Evolutionary conservation across 2,888 invertebrate genomes (phyloP).

Genomic region (Drosophila multiciliata): DNA sequence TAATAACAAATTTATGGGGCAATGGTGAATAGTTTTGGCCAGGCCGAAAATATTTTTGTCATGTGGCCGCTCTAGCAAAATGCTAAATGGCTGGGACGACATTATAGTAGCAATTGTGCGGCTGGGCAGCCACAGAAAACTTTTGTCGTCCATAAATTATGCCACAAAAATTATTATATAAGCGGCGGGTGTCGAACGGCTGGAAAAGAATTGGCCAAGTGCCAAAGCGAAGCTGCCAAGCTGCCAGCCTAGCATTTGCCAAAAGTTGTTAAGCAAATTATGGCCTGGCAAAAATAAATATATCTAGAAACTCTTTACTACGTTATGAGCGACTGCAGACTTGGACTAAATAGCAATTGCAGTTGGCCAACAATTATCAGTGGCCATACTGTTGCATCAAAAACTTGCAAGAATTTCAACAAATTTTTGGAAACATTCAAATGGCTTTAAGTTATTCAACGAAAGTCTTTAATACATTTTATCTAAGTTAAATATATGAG

Average conservation of each 20-base stretch:
- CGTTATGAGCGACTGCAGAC: slow-evolving; percentile 4
- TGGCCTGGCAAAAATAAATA: slow-evolving; percentile 52
- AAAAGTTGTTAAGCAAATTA: slow-evolving; percentile 80
- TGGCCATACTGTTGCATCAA: slow-evolving; percentile 32
- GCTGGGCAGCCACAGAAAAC: slow-evolving; percentile 72
- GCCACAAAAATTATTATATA: slow-evolving; percentile 77
- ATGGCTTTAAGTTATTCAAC: neutral
- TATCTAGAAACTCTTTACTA: slow-evolving; percentile 21
- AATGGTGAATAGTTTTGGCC: slow-evolving; percentile 70
- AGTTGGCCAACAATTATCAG: slow-evolving; percentile 45
- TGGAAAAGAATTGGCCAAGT: slow-evolving; percentile 65
- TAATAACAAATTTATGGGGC: slow-evolving; percentile 70
- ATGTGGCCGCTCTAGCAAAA: slow-evolving; percentile 56
- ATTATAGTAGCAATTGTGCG: slow-evolving; percentile 75
- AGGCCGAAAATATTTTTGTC: slow-evolving; percentile 54
- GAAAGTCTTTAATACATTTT: neutral
- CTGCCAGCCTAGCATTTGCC: slow-evolving; percentile 56
- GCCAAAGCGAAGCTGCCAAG: slow-evolving; percentile 45
- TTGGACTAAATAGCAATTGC: slow-evolving; percentile 28
- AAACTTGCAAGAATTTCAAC: slow-evolving; percentile 19
- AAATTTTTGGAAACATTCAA: neutral
- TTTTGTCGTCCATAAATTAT: slow-evolving; percentile 76
- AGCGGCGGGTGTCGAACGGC: slow-evolving; percentile 68
- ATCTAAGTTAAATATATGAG: neutral
- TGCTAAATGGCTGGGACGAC: slow-evolving; percentile 62